Evolutionary conservation across 2,113 vertebrate species (phyloP).

Genomic region (Petaurus breviceps): DNA sequence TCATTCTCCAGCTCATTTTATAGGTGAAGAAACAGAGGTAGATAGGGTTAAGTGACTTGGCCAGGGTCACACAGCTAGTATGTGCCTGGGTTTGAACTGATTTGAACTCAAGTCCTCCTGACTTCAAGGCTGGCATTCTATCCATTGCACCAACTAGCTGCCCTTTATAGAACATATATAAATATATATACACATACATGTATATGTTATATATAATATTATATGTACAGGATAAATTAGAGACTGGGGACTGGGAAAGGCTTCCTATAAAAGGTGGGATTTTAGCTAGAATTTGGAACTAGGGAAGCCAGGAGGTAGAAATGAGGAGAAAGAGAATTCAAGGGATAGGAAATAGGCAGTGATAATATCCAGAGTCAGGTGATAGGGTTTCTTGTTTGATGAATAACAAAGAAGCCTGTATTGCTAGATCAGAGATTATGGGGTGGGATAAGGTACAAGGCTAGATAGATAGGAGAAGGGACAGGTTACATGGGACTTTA

Average conservation of each 20-base stretch:
- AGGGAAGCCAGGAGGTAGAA: neutral
- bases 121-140: neutral
- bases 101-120: no score
- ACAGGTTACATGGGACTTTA: neutral
- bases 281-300: neutral
- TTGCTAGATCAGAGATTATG: neutral
- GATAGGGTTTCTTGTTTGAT: neutral
- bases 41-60: no score
- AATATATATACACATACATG: no score
- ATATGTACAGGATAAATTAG: neutral
- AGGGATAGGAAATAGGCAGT: neutral
- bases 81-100: neutral
- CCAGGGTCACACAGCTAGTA: neutral
- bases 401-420: neutral
- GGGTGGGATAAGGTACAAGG: neutral
- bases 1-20: no score
- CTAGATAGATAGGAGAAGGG: neutral
- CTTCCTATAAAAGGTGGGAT: neutral
- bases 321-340: neutral
- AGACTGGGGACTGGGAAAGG: neutral
- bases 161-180: no score
- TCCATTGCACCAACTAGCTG: neutral
- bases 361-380: neutral
- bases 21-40: no score
- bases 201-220: no score